phyloP scores from a whole-genome alignment of 2,797 vertebrate species.

The Vireo griseus region DNA sequence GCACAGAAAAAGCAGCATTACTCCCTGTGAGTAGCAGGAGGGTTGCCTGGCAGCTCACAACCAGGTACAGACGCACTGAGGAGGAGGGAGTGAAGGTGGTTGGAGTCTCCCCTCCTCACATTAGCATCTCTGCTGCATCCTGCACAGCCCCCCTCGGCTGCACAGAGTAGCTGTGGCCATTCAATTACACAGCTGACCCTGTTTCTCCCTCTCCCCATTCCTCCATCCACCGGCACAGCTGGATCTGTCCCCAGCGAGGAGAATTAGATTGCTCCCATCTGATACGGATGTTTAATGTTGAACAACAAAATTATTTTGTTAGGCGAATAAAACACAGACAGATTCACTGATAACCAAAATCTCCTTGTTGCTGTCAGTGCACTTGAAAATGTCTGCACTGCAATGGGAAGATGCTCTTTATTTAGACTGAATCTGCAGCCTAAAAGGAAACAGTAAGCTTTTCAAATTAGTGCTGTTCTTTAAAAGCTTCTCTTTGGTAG shows the following conservation, averaged over 20 bases:
- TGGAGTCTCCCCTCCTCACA: not conserved
- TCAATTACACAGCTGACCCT: not conserved
- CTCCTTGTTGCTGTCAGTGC: not conserved
- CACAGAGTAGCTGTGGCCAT: not conserved
- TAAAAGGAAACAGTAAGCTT: slow-evolving; percentile 58
- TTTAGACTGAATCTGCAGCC: slow-evolving; percentile 23
- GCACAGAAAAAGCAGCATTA: accelerated
- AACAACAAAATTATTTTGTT: slow-evolving; percentile 50
- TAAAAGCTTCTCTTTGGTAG: slow-evolving; percentile 43
- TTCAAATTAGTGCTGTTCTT: slow-evolving; percentile 48
- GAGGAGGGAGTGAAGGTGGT: not conserved
- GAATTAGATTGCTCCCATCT: not conserved
- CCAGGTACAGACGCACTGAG: not conserved
- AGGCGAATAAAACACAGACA: slow-evolving; percentile 13
- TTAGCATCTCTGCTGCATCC: not conserved
- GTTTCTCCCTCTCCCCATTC: not conserved
- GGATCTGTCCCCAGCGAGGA: not conserved
- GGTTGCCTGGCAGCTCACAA: accelerated
- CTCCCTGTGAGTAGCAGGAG: accelerated
- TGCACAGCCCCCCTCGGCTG: not conserved
- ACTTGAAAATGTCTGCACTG: slow-evolving; percentile 35
- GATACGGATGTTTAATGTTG: not conserved
- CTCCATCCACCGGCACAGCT: not conserved
- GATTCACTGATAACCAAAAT: slow-evolving; percentile 44
- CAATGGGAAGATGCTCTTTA: slow-evolving; percentile 42